phyloP scores from a whole-genome alignment of 2,888 invertebrate species.

The Melanotus villosus region DNA sequence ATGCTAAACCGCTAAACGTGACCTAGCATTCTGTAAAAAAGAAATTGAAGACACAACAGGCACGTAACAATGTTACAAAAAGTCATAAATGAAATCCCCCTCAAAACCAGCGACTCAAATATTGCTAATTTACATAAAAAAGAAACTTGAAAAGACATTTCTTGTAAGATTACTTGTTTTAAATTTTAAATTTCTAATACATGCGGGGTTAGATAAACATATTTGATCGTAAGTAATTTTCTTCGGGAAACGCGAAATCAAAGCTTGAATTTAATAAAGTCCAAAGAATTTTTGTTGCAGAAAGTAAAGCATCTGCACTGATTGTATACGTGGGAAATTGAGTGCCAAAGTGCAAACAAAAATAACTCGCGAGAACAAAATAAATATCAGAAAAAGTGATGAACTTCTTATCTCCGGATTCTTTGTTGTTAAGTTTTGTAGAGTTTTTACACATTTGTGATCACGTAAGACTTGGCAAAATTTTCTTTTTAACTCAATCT shows the following conservation, averaged over 20 bases:
- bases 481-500: background rate
- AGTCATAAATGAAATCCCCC: no score
- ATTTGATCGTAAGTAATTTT: no score
- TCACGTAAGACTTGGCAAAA: background rate
- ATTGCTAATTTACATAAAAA: no score
- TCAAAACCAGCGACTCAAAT: no score
- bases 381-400: background rate
- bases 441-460: background rate
- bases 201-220: background rate
- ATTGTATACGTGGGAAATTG: background rate
- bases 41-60: background rate
- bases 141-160: no score
- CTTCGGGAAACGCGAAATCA: no score
- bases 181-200: no score
- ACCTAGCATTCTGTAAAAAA: conserved; percentile 1
- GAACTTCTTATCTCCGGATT: background rate
- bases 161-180: no score
- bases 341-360: conserved; percentile 8
- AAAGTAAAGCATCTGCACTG: background rate
- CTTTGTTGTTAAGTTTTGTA: background rate
- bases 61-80: no score
- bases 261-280: no score
- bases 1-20: conserved; percentile 11
- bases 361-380: background rate
- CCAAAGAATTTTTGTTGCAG: no score